Percentiles rank a stretch among this genome's conserved stretches.
Conservation (phyloP, 1,140 invertebrate species). For the Drosophila eugracilis region DNA sequence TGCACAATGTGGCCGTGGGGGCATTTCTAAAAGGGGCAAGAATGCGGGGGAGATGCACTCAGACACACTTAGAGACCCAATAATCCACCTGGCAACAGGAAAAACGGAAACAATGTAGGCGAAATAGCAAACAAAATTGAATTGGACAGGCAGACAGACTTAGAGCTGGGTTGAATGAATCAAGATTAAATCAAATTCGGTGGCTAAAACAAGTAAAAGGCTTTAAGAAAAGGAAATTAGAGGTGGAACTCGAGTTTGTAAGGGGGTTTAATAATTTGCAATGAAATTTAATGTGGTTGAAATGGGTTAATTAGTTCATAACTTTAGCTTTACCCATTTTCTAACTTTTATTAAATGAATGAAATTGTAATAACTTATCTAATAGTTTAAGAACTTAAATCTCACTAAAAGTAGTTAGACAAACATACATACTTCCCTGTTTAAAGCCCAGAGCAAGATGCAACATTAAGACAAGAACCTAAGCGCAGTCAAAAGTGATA, state of each 20-base stretch:
- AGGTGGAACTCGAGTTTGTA: background rate
- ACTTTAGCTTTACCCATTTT: too few species aligned
- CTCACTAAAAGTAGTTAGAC: too few species aligned
- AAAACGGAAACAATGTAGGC: conserved; percentile 24
- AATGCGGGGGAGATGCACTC: conserved; percentile 37
- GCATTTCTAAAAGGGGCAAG: conserved; percentile 6
- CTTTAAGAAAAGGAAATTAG: conserved; percentile 5
- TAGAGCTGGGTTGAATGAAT: conserved; percentile 10
- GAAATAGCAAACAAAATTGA: conserved; percentile 36
- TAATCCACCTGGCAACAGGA: conserved; percentile 42
- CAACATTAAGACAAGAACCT: conserved; percentile 1
- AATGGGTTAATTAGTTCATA: too few species aligned
- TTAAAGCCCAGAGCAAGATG: conserved; percentile 1
- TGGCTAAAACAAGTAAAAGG: background rate
- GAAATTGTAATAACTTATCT: too few species aligned
- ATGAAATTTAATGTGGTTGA: too few species aligned
- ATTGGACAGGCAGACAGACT: background rate
- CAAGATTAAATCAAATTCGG: conserved; percentile 50
- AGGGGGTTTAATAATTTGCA: background rate
- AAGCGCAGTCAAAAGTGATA: conserved; percentile 17
- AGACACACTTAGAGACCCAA: conserved; percentile 58
- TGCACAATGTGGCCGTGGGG: conserved; percentile 65
- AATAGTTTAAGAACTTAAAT: too few species aligned
- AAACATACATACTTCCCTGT: too few species aligned
- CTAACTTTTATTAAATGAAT: too few species aligned